Conservation (phyloP, 2,888 invertebrate genomes). For the Polymixis flavicincta region DNA sequence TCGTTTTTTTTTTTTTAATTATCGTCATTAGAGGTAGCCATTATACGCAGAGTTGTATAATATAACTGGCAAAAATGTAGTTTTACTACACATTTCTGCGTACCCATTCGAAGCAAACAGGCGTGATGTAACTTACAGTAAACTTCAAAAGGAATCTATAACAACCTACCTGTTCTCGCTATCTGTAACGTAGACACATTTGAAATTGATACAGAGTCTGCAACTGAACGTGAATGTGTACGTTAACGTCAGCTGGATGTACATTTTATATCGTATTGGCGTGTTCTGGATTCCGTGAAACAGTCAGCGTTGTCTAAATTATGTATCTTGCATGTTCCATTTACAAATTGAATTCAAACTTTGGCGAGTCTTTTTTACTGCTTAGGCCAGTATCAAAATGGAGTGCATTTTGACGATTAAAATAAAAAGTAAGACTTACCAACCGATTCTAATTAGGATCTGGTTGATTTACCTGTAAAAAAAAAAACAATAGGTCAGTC, state of each 20-base stretch:
- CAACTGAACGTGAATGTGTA: background rate
- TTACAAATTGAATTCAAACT: background rate
- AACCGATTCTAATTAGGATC: background rate
- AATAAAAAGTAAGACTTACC: background rate
- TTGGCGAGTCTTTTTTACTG: background rate
- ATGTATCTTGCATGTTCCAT: background rate
- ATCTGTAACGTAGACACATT: background rate
- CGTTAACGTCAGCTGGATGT: constrained; percentile 4
- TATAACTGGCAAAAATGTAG: background rate
- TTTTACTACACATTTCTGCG: background rate
- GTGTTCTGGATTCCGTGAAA: constrained; percentile 5
- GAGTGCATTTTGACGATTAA: background rate
- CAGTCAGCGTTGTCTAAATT: background rate
- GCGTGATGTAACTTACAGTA: background rate
- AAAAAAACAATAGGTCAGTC: background rate
- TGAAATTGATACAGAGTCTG: background rate
- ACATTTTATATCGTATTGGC: constrained; percentile 7
- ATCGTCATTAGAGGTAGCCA: too few relatives aligned
- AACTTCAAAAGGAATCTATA: constrained; percentile 2
- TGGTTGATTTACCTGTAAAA: constrained; percentile 5
- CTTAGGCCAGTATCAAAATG: background rate
- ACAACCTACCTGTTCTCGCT: too few relatives aligned
- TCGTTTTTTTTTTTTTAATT: too few relatives aligned
- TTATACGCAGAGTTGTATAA: background rate
- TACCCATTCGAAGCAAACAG: background rate